Evolutionary conservation across 2,797 vertebrate species (phyloP), one percentile per base, ranked within the genome.

Genomic region (Gastrophryne carolinensis): DNA sequence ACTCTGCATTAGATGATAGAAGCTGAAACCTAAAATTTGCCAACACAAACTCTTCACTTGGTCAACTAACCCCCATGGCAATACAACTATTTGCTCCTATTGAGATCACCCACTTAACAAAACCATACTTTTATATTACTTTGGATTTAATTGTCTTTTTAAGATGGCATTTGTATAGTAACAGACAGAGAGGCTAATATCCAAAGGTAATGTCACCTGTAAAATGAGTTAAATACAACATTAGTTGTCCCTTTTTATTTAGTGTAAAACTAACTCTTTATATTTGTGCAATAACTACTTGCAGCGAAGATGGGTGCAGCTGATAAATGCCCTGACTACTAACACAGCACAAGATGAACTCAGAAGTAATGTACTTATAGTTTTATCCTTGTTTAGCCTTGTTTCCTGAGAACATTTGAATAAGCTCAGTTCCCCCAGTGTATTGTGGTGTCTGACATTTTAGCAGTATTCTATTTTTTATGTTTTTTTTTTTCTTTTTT

Each of bases 211-310:
- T 73, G 83, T 86, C 82, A 81, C 73, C 80, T 76, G 32, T 81
- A 23, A 34, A 37, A 70, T 78, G 63, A 70, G 26, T 39, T 71
- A 24, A 37, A 52, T 72, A 78, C 76, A 56, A 83, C 82, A 72
- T 76, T 75, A 60, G n/a, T 23, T 75, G 12, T 82, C 84, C 85
- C 83, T 83, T 82, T 79, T 81, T 24, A 1, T 83, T 62, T 81
- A 80, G 79, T 81, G 82, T 84, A 81, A 88, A 87, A 84, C 82
- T 87, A 83, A 86, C 84, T 84, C 82, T 84, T 85, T 87, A 87
- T 89, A 83, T 90, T 87, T 89, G 90, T 92, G 91, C 90, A 92
- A 91, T 91, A 90, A 91, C 89, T 91, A 91, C 89, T 90, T 87
- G 88, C 88, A 86, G 82, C 87, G 88, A 85, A 82, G 84, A 86